Evolutionary conservation across 1,140 invertebrate species (phyloP).

Genomic region (Notospermus geniculatus): DNA sequence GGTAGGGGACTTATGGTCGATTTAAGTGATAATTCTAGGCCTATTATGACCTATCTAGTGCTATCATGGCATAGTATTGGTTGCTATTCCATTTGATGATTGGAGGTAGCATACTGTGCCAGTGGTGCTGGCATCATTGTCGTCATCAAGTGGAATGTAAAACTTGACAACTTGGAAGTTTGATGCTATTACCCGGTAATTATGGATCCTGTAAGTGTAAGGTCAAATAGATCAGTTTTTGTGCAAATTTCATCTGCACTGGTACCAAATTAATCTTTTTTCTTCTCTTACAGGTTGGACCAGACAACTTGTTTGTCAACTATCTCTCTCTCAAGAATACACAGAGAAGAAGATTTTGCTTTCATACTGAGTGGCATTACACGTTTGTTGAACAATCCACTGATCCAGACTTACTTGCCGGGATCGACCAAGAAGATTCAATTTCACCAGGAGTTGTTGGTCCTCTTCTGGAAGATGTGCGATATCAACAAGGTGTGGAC

Average conservation of each 20-base stretch:
- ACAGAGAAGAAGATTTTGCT: constrained; percentile 98
- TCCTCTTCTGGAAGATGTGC: constrained; percentile 99
- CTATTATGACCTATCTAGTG: not conserved
- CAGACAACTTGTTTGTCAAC: constrained; percentile 97
- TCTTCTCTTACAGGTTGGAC: constrained; percentile 36
- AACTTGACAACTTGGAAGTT: not conserved
- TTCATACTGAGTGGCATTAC: constrained; percentile 96
- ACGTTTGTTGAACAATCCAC: constrained; percentile 91
- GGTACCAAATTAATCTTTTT: no score
- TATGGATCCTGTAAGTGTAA: no score
- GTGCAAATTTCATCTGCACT: not conserved
- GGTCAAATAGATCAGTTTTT: not conserved
- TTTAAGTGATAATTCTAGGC: not conserved
- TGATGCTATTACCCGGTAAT: no score
- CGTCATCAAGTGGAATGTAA: not conserved
- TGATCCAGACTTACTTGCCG: constrained; percentile 94
- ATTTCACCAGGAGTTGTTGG: constrained; percentile 95
- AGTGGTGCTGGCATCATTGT: not conserved
- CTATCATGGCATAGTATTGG: not conserved
- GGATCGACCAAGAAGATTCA: constrained; percentile 96
- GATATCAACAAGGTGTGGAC: constrained; percentile 96
- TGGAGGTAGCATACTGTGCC: not conserved
- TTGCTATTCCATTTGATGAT: not conserved
- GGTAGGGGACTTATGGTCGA: not conserved
- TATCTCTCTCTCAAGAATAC: constrained; percentile 96